phyloP scores from a whole-genome alignment of 2,888 invertebrate species.

The Pammene fasciana region DNA sequence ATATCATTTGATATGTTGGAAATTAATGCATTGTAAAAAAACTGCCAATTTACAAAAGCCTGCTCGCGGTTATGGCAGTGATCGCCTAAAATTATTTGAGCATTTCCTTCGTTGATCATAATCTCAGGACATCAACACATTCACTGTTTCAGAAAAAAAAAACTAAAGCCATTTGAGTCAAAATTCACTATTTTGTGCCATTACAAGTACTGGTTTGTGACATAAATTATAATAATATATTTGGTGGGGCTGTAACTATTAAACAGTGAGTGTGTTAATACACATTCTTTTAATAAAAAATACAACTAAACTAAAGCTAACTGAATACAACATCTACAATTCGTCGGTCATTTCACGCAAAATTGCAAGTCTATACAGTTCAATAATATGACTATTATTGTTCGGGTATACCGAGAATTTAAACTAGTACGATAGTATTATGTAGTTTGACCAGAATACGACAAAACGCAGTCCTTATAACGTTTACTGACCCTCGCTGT shows the following conservation, averaged over 20 bases:
- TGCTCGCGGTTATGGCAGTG: conserved; percentile 71
- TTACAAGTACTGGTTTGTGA: conserved; percentile 53
- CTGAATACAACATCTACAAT: conserved; percentile 68
- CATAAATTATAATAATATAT: conserved; percentile 60
- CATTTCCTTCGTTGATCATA: conserved; percentile 72
- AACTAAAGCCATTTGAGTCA: conserved; percentile 39
- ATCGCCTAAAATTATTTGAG: conserved; percentile 80
- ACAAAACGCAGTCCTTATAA: conserved; percentile 68
- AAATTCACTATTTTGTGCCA: conserved; percentile 36
- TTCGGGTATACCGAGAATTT: conserved; percentile 65
- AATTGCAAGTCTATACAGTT: conserved; percentile 38
- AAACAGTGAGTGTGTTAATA: conserved; percentile 84
- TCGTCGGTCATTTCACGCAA: conserved; percentile 46
- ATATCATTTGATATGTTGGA: conserved; percentile 56
- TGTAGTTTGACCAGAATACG: conserved; percentile 82
- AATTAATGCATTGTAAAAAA: conserved; percentile 45
- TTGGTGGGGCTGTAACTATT: conserved; percentile 73
- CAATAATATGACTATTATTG: conserved; percentile 58
- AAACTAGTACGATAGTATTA: conserved; percentile 75
- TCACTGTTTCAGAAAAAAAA: conserved; percentile 70
- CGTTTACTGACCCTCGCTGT: conserved; percentile 94
- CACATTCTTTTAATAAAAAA: conserved; percentile 64
- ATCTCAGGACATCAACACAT: conserved; percentile 79
- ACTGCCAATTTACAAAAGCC: conserved; percentile 53
- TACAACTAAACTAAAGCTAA: conserved; percentile 69